Base-by-base conservation (phyloP, 2,113 vertebrate genomes). In the Manacus vitellinus region DNA sequence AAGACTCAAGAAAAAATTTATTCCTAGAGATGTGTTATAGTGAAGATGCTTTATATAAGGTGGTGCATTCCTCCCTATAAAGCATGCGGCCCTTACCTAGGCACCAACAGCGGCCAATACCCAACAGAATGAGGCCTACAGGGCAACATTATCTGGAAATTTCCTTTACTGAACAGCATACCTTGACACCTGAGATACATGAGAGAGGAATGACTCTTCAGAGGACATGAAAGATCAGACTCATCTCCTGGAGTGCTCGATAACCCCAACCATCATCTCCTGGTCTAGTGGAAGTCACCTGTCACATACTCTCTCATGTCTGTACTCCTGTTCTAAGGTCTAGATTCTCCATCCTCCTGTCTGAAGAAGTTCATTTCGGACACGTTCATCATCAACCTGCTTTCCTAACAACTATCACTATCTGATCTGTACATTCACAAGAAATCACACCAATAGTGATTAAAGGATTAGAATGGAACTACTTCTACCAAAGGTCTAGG, bases 71-170 rank as follows among this genome's bases (percentile, higher is more conserved):
- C 21, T 85, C 22, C 23, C 25, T 17, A 8, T 4, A 37, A 43
- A 59, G 35, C 51, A 49, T 4, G 17, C 25, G 73, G 76, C 71
- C 54, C 59, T 54, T 51, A 47, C 18, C 59, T 15, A 47, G 55
- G 43, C 76, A 94, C 30, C 21, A 59, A 70, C 24, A 65, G 52
- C 7, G n/a, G 12, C 21, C 31, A 93, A 43, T 4, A 72, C 33
- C n/a, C 0, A 0, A 71, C 25, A 67, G 35, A 89, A 72, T 0
- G 3, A 85, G 39, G 76, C 23, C n/a, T 58, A 43, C 2, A 5
- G 52, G 31, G 28, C 22, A 33, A 49, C 19, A 33, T 8, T 33
- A 58, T 12, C 49, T 49, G 37, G 43, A 52, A 79, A 41, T 49
- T 35, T 62, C 35, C 27, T 56, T 71, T 31, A 67, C 8, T 28